Base-by-base conservation (phyloP, 2,797 vertebrate genomes). In the Dromococcyx pavoninus region DNA sequence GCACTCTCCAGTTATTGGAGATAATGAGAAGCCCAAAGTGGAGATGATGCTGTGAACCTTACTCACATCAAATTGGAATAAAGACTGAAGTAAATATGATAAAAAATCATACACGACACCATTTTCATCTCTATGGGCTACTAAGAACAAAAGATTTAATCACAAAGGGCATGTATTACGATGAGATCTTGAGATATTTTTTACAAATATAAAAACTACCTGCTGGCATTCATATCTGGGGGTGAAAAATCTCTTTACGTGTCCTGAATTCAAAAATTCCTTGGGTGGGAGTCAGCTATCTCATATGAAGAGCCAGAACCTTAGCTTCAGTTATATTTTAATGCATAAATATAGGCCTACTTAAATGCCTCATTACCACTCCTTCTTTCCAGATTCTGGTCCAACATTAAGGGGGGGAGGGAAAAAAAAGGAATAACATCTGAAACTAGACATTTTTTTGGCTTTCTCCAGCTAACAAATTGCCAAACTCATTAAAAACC, bases 401-500 rank as follows among this genome's bases (percentile, higher is more conserved):
- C 60, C 60, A 75, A 27, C 0, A 1, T 19, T 53, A 44, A 24
- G 22, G 11, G 19, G 77, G 71, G 23, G 61, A 17, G 74, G 25
- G 61, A 17, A 43, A 37, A 37, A 33, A 86, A 80, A 23, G 10
- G 25, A 37, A 70, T 81, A 35, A 2, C 1, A 10, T 92, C 70
- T 93, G 89, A 94, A 94, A 91, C 22, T 1, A 76, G 87, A 70
- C 44, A 44, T 50, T 57, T 94, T 88, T 95, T 94, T 93, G 82
- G 88, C 92, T 86, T 28, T 54, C 17, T 76, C 33, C 30, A 75
- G 17, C 62, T 93, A 82, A 32, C 60, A 92, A 95, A 91, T 82
- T 37, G 76, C 82, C 94, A 96, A 93, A 75, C 66, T 96, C 85
- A 88, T 95, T 93, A 95, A 92, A 94, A 93, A 35, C 0, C 66